These are phyloP conservation scores for Lasioglossum leucozonium DNA, from an alignment of 2,888 invertebrate species.

Conservation along the genomic window DNA sequence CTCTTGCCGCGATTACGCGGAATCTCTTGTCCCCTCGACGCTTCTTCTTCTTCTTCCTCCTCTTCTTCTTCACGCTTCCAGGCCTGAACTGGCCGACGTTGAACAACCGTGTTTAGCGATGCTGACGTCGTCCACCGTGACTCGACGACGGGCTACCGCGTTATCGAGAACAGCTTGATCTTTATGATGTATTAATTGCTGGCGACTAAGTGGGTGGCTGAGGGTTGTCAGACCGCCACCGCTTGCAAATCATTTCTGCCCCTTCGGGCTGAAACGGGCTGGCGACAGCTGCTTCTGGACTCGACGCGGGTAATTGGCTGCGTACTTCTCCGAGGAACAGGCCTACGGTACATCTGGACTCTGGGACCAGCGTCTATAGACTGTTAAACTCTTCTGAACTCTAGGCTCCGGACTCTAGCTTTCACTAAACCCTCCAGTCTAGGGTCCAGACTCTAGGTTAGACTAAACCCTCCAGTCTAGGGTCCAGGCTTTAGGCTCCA, in stretches of 20 bases:
- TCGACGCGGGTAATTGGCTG: background rate
- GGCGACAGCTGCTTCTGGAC: background rate
- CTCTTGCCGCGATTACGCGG: conserved; percentile 70
- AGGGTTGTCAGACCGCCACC: background rate
- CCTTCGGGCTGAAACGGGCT: background rate
- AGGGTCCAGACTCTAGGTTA: no score
- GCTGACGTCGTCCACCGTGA: background rate
- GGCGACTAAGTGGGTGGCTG: background rate
- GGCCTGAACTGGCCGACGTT: conserved; percentile 25
- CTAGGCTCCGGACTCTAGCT: background rate
- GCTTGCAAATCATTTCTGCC: background rate
- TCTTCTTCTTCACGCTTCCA: conserved; percentile 55
- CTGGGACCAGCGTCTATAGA: background rate
- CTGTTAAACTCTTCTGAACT: background rate
- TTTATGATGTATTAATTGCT: conserved; percentile 32
- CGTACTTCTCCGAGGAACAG: background rate
- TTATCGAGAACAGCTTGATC: conserved; percentile 23
- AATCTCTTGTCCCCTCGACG: conserved; percentile 65
- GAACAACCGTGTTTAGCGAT: conserved; percentile 36
- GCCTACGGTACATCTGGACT: background rate
- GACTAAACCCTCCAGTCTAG: no score
- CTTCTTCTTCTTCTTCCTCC: background rate
- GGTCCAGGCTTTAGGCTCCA: background rate
- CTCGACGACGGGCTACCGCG: background rate
- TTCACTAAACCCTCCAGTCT: no score